Evolutionary conservation across 2,888 invertebrate species (phyloP).

Genomic region (Cylloceria caligata): DNA sequence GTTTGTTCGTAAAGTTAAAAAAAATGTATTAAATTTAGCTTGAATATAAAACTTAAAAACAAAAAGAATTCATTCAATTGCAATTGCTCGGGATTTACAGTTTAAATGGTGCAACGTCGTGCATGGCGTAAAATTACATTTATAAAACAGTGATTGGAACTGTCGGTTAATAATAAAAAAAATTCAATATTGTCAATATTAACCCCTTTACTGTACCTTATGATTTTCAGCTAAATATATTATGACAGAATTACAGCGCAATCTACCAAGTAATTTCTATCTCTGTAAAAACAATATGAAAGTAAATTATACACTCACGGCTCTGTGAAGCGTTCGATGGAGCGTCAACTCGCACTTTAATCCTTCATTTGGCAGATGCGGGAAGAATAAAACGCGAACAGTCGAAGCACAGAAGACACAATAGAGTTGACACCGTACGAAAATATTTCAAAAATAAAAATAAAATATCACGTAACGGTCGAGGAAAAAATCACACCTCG

Average conservation of each 20-base stretch:
- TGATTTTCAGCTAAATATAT: not conserved
- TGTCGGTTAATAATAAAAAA: not conserved
- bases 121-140: not conserved
- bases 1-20: not conserved
- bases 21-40: not conserved
- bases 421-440: slow-evolving; percentile 34
- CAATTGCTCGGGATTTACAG: not conserved
- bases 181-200: not conserved
- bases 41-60: not conserved
- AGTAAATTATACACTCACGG: slow-evolving; percentile 50
- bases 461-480: slow-evolving; percentile 24
- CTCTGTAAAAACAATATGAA: not conserved
- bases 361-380: slow-evolving; percentile 56
- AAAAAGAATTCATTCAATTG: not conserved
- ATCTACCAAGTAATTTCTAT: not conserved
- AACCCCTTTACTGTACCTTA: not conserved
- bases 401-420: slow-evolving; percentile 49
- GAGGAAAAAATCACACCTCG: slow-evolving; percentile 33
- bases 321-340: slow-evolving; percentile 39
- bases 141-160: not conserved
- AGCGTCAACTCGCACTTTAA: slow-evolving; percentile 63
- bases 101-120: not conserved
- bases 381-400: slow-evolving; percentile 34
- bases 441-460: slow-evolving; percentile 32
- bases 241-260: not conserved